These are phyloP conservation scores for Bhutanitis thaidina DNA, from an alignment of 2,888 invertebrate genomes.

Conservation along the genomic window DNA sequence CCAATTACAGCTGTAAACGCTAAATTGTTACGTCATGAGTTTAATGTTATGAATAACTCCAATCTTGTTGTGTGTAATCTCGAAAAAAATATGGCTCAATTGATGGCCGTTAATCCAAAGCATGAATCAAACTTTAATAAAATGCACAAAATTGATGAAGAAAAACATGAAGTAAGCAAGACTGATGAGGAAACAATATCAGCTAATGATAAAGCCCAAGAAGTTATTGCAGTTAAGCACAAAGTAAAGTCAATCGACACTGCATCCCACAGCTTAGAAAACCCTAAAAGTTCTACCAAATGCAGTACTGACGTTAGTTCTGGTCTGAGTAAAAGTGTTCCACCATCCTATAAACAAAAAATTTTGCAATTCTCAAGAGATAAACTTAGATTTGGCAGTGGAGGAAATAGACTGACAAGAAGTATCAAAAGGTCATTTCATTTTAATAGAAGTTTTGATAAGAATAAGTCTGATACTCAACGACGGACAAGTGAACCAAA, in stretches of 20 bases:
- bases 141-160: constrained; percentile 72
- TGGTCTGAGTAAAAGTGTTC: constrained; percentile 72
- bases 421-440: constrained; percentile 74
- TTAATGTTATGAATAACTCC: constrained; percentile 70
- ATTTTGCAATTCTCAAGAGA: constrained; percentile 71
- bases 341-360: constrained; percentile 75
- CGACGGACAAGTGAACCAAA: constrained; percentile 70
- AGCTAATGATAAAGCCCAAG: constrained; percentile 29
- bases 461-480: constrained; percentile 59
- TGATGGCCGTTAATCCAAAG: constrained; percentile 61
- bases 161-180: constrained; percentile 49
- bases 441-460: constrained; percentile 70
- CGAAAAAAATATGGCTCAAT: constrained; percentile 73
- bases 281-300: constrained; percentile 66
- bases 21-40: constrained; percentile 67
- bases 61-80: constrained; percentile 72
- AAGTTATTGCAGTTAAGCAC: constrained; percentile 42
- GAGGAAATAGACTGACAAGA: constrained; percentile 66
- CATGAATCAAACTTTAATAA: constrained; percentile 49
- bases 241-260: constrained; percentile 59
- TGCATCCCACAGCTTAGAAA: constrained; percentile 69
- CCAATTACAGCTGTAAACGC: constrained; percentile 70
- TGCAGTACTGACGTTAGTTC: constrained; percentile 65
- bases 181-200: constrained; percentile 29
- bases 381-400: constrained; percentile 69